A percentile compares a stretch with the other conserved stretches of the same genome.
phyloP scores from a whole-genome alignment of 2,888 invertebrate genomes.

The Fragum fragum region DNA sequence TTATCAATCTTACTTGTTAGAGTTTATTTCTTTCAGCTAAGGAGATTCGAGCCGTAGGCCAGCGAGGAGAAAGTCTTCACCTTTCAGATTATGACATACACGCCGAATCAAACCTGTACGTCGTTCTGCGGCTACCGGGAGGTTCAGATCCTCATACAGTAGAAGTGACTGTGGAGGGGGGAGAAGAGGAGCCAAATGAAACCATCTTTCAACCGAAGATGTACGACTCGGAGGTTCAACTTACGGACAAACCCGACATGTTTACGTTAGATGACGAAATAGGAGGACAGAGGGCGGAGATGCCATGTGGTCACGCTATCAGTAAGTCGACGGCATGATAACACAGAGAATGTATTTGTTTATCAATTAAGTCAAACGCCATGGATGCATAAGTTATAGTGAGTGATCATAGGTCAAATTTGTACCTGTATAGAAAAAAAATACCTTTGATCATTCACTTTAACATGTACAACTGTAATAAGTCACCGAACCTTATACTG shows the following conservation, averaged over 20 bases:
- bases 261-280: constrained; percentile 68
- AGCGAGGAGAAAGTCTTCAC: constrained; percentile 32
- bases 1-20: not conserved
- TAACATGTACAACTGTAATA: no score
- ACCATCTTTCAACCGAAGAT: constrained; percentile 37
- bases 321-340: no score
- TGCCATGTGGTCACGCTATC: constrained; percentile 73
- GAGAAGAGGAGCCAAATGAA: not conserved
- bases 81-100: constrained; percentile 61
- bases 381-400: no score
- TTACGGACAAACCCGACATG: constrained; percentile 69
- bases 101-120: constrained; percentile 50
- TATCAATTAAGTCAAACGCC: no score
- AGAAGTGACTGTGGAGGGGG: not conserved
- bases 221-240: constrained; percentile 52
- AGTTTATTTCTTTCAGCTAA: constrained; percentile 32
- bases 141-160: constrained; percentile 35
- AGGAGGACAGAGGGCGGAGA: constrained; percentile 61
- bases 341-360: no score
- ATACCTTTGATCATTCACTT: no score
- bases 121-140: constrained; percentile 54
- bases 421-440: no score
- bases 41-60: constrained; percentile 37
- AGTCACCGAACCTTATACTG: no score
- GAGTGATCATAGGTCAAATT: no score